Base-by-base conservation (phyloP, 2,888 invertebrate species). In the Agelastica alni region DNA sequence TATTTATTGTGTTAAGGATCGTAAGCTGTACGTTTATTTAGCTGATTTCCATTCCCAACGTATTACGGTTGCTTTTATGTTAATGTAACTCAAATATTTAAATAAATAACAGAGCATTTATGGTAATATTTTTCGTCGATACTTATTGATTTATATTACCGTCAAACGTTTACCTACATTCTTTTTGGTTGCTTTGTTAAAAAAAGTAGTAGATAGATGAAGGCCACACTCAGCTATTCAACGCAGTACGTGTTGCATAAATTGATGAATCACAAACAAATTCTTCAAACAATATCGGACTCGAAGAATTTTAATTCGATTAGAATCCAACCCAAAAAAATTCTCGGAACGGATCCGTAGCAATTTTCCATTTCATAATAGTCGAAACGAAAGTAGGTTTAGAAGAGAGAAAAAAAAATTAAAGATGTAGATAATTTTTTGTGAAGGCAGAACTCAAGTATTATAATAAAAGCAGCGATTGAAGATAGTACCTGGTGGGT, bases 401-500 rank as follows among this genome's bases (percentile, higher is more conserved):
- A 32, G 26, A 34, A n/a, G n/a, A n/a, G n/a, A n/a, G n/a, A n/a
- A 34, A 34, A 36, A 47, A 49, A 49, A 49, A 49, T 49, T 49
- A 49, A 49, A 49, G 49, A 49, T 49, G 49, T 49, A 49, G 49
- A 49, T 49, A 49, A 49, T 49, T 49, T 46, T 49, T 49, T 39
- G 49, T 37, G 49, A 49, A 54, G 51, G 51, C 32, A 47, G 53
- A 58, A n/a, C n/a, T n/a, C n/a, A n/a, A 54, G 43, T 41, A 34
- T 46, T 7, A 53, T 51, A 54, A 54, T 54, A 47, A 49, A 49
- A 49, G 43, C 43, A 43, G 51, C 47, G 58, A 58, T 58, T 46
- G 43, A 54, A 54, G 58, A 58, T 58, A 58, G 39, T 36, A 39
- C 31, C 18, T 12, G 44, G 58, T 58, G 51, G 58, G 58, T 53